These are phyloP conservation scores for Zaprionus gabonicus DNA, from an alignment of 1,140 invertebrate species.

Conservation along the genomic window DNA sequence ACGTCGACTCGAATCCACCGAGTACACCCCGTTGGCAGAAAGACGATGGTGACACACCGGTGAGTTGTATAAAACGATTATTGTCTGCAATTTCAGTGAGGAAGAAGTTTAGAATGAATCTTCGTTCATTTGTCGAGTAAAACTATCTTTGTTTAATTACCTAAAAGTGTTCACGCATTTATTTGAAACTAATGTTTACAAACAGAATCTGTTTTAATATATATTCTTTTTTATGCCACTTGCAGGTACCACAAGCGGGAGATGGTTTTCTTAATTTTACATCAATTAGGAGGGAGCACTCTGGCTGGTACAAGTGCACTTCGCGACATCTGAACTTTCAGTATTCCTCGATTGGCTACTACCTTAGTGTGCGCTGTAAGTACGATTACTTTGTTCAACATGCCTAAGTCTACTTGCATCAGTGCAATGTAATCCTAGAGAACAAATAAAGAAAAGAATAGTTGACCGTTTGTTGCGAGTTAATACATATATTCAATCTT, in stretches of 20 bases:
- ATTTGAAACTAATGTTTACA: slow-evolving; percentile 29
- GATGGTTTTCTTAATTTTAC: slow-evolving; percentile 93
- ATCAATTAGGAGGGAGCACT: slow-evolving; percentile 90
- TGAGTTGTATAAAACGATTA: slow-evolving; percentile 83
- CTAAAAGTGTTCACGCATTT: slow-evolving; percentile 77
- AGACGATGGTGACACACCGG: slow-evolving; percentile 87
- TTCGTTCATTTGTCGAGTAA: slow-evolving; percentile 65
- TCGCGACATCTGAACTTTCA: slow-evolving; percentile 92
- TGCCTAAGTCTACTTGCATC: too few relatives aligned
- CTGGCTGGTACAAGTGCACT: slow-evolving; percentile 95
- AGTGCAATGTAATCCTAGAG: too few relatives aligned
- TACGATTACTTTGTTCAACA: too few relatives aligned
- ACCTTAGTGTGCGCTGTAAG: slow-evolving; percentile 94
- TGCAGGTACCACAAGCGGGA: slow-evolving; percentile 87
- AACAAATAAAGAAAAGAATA: neutral
- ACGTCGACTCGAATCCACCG: slow-evolving; percentile 95
- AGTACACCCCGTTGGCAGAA: slow-evolving; percentile 94
- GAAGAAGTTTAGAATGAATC: slow-evolving; percentile 80
- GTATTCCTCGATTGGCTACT: slow-evolving; percentile 95
- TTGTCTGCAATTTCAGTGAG: slow-evolving; percentile 65
- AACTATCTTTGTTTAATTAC: slow-evolving; percentile 70
- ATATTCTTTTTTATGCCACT: slow-evolving; percentile 13
- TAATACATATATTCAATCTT: slow-evolving; percentile 49
- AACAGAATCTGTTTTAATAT: neutral
- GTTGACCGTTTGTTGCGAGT: neutral